Percentiles rank a stretch among this genome's conserved stretches.
Conservation (phyloP, 2,888 invertebrate species). For the Diadegma fenestrale region DNA sequence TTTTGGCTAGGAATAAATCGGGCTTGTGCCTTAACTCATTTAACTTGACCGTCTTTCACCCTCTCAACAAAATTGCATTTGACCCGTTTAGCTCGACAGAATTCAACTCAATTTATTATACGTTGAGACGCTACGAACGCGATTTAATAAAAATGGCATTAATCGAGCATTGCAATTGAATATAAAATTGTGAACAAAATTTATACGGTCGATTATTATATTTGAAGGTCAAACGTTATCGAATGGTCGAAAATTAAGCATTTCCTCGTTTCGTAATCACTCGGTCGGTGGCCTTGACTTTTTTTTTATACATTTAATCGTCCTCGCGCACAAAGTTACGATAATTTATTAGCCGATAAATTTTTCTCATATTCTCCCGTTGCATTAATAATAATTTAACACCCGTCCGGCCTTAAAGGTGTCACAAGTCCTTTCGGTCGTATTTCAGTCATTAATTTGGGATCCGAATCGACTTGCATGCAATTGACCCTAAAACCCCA, state of each 20-base stretch:
- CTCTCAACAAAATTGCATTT: not conserved
- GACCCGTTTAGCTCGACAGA: not conserved
- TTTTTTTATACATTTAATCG: not conserved
- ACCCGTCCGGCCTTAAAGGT: not conserved
- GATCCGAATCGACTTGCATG: not conserved
- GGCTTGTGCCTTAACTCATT: slow-evolving; percentile 6
- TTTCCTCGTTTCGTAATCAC: not conserved
- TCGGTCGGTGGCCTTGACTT: not conserved
- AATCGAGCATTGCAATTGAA: not conserved
- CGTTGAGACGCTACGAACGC: not conserved
- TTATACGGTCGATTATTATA: not conserved
- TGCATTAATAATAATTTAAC: not conserved
- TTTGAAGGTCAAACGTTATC: not conserved
- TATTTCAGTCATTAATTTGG: not conserved
- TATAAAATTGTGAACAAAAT: not conserved
- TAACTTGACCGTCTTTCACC: slow-evolving; percentile 13
- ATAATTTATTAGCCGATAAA: not conserved
- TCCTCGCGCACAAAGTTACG: not conserved
- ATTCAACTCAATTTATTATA: not conserved
- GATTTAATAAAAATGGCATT: not conserved
- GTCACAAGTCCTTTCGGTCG: not conserved
- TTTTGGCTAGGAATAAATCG: not conserved
- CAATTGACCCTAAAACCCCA: too few relatives aligned
- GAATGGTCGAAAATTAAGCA: not conserved
- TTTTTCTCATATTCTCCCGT: not conserved